A percentile compares a stretch with the other conserved stretches of the same genome.
Conservation (phyloP, 2,113 vertebrate species). For the Eulemur macaco region DNA sequence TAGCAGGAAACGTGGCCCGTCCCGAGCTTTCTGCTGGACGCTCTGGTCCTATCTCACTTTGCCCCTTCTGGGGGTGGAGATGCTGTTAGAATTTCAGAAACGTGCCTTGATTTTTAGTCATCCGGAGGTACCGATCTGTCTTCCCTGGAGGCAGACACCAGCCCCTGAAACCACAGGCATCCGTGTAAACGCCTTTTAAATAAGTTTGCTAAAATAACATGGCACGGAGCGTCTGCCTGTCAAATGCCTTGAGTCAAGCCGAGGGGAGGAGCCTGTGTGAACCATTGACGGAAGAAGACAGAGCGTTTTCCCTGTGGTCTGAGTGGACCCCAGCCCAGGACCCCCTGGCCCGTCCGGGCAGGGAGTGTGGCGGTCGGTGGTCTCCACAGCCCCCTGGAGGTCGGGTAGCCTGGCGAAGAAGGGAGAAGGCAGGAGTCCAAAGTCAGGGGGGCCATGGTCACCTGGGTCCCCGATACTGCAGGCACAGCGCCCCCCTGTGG, state of each 20-base stretch:
- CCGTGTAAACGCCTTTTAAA: not conserved
- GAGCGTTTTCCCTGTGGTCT: not conserved
- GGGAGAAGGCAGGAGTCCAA: not conserved
- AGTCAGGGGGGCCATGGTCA: not conserved
- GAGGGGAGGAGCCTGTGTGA: not conserved
- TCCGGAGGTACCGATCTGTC: too few relatives aligned
- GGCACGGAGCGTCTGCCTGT: not conserved
- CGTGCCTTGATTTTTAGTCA: not conserved
- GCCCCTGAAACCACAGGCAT: not conserved
- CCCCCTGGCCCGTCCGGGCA: not conserved
- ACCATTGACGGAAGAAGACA: not conserved
- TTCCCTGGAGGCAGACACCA: too few relatives aligned
- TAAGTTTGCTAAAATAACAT: not conserved
- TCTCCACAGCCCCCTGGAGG: not conserved
- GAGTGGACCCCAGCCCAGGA: not conserved
- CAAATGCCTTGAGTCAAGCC: too few relatives aligned
- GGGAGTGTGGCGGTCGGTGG: not conserved
- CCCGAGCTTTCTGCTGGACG: too few relatives aligned
- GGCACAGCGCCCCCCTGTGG: not conserved
- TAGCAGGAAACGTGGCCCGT: too few relatives aligned
- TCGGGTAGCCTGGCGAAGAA: not conserved
- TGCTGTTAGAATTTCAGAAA: not conserved
- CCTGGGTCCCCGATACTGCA: accelerated
- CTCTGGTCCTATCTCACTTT: not conserved
- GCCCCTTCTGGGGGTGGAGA: not conserved